Conservation (phyloP, 2,797 vertebrate genomes). For the Chanos chanos region DNA sequence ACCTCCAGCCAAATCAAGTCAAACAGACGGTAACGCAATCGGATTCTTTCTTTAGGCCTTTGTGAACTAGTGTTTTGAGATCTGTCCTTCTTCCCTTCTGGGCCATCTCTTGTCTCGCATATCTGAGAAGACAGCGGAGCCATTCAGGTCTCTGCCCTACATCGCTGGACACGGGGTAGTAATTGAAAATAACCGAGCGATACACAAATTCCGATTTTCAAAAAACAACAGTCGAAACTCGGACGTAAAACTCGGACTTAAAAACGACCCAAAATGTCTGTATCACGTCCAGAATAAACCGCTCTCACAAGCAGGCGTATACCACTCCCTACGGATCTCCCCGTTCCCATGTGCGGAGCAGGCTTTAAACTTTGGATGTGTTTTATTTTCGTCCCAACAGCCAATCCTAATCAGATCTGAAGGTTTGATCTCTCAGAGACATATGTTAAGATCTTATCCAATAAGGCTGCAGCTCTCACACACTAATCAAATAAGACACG, state of each 20-base stretch:
- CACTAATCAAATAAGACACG: constrained; percentile 44
- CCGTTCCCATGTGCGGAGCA: constrained; percentile 23
- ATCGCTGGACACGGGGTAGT: too few species aligned
- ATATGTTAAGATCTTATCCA: constrained; percentile 35
- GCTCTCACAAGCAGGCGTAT: neutral
- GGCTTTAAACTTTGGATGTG: constrained; percentile 3
- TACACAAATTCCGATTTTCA: too few species aligned
- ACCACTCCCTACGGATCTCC: constrained; percentile 4
- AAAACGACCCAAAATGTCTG: neutral
- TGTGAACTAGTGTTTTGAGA: constrained; percentile 36
- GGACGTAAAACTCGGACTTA: neutral
- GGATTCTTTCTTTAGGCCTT: constrained; percentile 13
- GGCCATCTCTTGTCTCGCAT: too few species aligned
- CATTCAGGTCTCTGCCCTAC: too few species aligned
- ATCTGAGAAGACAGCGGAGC: too few species aligned
- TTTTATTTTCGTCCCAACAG: constrained; percentile 30
- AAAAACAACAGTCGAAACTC: neutral
- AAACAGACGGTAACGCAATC: constrained; percentile 25
- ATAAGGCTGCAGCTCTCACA: neutral
- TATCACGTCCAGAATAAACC: constrained; percentile 14
- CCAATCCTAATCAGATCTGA: constrained; percentile 29
- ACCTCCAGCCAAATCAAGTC: constrained; percentile 30
- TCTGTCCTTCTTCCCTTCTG: constrained; percentile 31
- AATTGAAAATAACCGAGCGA: too few species aligned
- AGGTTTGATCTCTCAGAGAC: constrained; percentile 33